Evolutionary conservation across 2,888 invertebrate species (phyloP).

Genomic region (Sphecodes monilicornis): DNA sequence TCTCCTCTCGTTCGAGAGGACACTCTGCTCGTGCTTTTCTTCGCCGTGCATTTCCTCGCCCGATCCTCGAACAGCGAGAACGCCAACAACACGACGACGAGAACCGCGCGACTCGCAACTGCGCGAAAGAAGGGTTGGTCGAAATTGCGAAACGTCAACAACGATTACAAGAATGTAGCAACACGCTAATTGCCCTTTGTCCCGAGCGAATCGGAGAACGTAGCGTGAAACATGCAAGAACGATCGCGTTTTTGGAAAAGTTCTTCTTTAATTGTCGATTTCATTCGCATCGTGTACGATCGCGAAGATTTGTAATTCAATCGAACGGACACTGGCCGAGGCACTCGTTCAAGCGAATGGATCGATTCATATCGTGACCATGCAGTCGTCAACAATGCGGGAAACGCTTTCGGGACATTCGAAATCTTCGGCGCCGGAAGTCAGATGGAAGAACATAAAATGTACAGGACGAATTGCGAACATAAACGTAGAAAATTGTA

Average conservation of each 20-base stretch:
- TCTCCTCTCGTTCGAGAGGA: neutral
- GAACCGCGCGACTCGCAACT: neutral
- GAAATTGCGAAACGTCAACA: neutral
- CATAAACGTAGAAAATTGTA: neutral
- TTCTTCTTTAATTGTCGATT: neutral
- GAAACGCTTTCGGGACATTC: neutral
- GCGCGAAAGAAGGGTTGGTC: neutral
- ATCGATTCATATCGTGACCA: neutral
- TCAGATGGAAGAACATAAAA: neutral
- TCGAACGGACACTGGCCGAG: conserved; percentile 3
- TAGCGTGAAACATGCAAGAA: neutral
- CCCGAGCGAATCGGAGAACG: neutral
- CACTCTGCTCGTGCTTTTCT: neutral
- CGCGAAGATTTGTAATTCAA: neutral
- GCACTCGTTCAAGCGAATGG: neutral
- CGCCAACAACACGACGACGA: neutral
- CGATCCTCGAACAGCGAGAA: neutral
- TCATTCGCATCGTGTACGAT: neutral
- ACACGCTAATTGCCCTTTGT: neutral
- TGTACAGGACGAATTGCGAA: neutral
- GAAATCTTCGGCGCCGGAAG: neutral
- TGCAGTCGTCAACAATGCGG: neutral
- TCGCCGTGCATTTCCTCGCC: neutral
- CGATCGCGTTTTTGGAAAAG: neutral
- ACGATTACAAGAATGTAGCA: neutral